A percentile compares a stretch with the other conserved stretches of the same genome.
Conservation (phyloP, 1,140 invertebrate species). For the Agrypnia vestita region DNA sequence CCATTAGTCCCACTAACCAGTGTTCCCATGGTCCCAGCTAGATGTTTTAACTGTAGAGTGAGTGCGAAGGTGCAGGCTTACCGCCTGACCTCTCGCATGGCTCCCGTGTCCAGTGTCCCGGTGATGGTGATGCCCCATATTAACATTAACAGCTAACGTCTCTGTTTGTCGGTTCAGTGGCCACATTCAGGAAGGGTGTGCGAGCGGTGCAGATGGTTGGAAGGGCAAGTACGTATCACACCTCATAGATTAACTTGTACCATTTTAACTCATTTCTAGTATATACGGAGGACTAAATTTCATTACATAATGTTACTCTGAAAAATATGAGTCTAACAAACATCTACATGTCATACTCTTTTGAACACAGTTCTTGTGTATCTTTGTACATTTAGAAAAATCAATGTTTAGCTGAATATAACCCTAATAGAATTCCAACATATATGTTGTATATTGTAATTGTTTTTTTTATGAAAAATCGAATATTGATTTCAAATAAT, state of each 20-base stretch:
- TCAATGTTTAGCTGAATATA: constrained; percentile 60
- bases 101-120: constrained; percentile 1
- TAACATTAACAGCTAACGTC: constrained; percentile 57
- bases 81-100: not conserved
- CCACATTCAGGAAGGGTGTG: constrained; percentile 99
- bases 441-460: constrained; percentile 59
- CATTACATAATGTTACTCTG: not conserved
- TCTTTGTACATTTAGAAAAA: constrained; percentile 56
- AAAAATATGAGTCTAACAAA: constrained; percentile 9
- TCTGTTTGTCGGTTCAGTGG: constrained; percentile 84
- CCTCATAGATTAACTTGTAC: constrained; percentile 54
- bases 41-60: constrained; percentile 40
- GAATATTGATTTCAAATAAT: constrained; percentile 47
- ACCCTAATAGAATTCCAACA: constrained; percentile 59
- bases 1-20: not conserved
- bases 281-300: not conserved
- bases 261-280: constrained; percentile 35
- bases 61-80: not conserved
- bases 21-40: constrained; percentile 15
- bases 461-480: constrained; percentile 45
- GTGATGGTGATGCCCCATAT: constrained; percentile 30
- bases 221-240: constrained; percentile 94
- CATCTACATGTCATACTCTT: not conserved
- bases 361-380: constrained; percentile 14
- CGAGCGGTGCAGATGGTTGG: constrained; percentile 98